Base-by-base conservation (phyloP, 1,140 invertebrate genomes). In the Pristionchus pacificus region DNA sequence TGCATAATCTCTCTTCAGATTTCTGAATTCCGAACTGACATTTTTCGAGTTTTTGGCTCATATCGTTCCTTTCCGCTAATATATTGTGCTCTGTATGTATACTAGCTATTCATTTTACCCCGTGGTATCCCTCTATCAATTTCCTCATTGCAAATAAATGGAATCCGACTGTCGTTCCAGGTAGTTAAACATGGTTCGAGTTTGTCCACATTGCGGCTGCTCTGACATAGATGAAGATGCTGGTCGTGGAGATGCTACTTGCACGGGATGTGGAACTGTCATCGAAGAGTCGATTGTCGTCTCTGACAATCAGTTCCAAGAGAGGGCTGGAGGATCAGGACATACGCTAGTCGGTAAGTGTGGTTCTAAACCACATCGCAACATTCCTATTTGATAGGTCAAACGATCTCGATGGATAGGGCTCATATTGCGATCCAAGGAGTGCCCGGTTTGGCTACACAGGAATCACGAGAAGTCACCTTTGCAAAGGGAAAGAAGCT, bases 271-370 rank as follows among this genome's bases (percentile, higher is more conserved):
- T 88, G 96, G 95, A 59, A 90, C 91, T 33, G 95, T 98, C 1
- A 84, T 98, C 1, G 95, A 97, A 84, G 93, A 97, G 78, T 93
- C 92, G 78, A 90, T 94, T 62, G 98, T 98, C 82, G 93, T 98
- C 29, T 92, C 92, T 2, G 95, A 98, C 85, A 90, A 96, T 64
- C 92, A 95, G 83, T 98, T 97, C 84, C 91, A 94, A 85, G 95
- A 98, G 85, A 91, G 91, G 84, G 89, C 91, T 25, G 90, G 91
- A 84, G 91, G 91, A 15, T 74, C 73, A 1, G 76, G 70, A 3
- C 72, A 66, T 33, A 62, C 65, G 24, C 58, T 68, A 58, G 71
- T 73, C 49, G 71, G 71, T 72, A 24, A 67, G 71, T 1, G 32
- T 24, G 30, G 19, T 19, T 10, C 38, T 49, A 49, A 49, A 49